Conservation (phyloP, 2,797 vertebrate species). For the Sphenopsis melanotis region DNA sequence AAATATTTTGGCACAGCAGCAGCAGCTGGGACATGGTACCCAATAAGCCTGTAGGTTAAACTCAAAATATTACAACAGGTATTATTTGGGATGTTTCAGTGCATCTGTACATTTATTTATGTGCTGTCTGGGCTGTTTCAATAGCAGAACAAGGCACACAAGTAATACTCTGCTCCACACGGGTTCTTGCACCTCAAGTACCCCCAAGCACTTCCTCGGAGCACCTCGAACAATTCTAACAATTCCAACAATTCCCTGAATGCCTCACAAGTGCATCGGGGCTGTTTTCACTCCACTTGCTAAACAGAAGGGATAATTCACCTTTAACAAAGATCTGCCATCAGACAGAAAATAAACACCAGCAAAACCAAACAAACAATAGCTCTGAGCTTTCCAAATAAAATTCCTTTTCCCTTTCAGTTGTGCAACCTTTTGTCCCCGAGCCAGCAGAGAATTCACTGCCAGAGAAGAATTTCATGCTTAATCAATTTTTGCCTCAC, state of each 20-base stretch:
- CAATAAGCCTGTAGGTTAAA: background rate
- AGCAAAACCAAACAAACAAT: constrained; percentile 11
- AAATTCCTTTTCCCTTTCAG: background rate
- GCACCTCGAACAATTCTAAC: background rate
- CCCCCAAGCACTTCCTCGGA: background rate
- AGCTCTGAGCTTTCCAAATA: background rate
- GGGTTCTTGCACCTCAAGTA: background rate
- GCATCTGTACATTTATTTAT: background rate
- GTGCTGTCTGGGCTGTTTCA: background rate
- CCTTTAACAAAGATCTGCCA: background rate
- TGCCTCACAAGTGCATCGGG: background rate
- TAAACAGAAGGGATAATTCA: background rate
- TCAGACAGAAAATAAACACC: constrained; percentile 23
- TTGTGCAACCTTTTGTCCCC: background rate
- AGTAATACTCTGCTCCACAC: fast-evolving
- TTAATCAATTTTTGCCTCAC: background rate
- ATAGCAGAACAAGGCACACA: fast-evolving
- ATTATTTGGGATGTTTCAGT: background rate
- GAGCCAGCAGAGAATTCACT: background rate
- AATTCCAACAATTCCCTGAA: background rate
- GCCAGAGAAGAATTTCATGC: constrained; percentile 8
- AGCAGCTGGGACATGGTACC: background rate
- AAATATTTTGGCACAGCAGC: background rate
- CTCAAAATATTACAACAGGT: fast-evolving
- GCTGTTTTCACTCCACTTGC: background rate